Base-by-base conservation (phyloP, 2,113 vertebrate species). In the Condylura cristata region DNA sequence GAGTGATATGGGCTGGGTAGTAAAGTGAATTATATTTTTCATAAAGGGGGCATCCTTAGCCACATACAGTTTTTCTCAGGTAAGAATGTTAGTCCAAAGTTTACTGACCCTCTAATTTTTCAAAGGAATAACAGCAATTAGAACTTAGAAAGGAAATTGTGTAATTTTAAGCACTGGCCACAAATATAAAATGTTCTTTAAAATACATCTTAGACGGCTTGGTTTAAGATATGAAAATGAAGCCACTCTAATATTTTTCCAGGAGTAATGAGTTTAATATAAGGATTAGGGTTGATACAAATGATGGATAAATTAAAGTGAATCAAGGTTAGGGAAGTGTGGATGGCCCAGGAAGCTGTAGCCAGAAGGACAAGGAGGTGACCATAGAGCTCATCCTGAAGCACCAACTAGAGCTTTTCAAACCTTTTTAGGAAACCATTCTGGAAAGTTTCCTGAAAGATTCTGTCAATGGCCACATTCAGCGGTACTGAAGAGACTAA, bases 101-200 rank as follows among this genome's bases (percentile, higher is more conserved):
- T 61, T 94, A 24, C 24, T 60, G 61, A 83, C 18, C 28, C 88
- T 83, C 65, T 66, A 5, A n/a, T 53, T 84, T 86, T 72, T 86
- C 44, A 78, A 93, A 86, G 3, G 28, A 46, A 86, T 91, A 85
- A 48, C 5, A 17, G 41, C 13, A 61, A 61, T 65, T 48, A 79
- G 32, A 11, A 79, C 24, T 56, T 91, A 58, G 60, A 85, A 81
- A 32, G 70, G 20, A 81, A 91, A 88, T 61, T 0, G 41, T 17
- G 3, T 4, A 58, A 51, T 56, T 61, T 93, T 76, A 93, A 93
- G 86, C 56, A n/a, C 11, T 53, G 61, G 20, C 8, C 2, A 34
- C 30, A 71, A 71, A 75, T 60, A 26, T 4, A 61, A 70, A 34
- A 41, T 96, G 70, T 5, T 85, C 63, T 87, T 94, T 76, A 78